These are phyloP conservation scores for Microvelia longipes DNA, from an alignment of 1,140 invertebrate genomes.

Conservation along the genomic window DNA sequence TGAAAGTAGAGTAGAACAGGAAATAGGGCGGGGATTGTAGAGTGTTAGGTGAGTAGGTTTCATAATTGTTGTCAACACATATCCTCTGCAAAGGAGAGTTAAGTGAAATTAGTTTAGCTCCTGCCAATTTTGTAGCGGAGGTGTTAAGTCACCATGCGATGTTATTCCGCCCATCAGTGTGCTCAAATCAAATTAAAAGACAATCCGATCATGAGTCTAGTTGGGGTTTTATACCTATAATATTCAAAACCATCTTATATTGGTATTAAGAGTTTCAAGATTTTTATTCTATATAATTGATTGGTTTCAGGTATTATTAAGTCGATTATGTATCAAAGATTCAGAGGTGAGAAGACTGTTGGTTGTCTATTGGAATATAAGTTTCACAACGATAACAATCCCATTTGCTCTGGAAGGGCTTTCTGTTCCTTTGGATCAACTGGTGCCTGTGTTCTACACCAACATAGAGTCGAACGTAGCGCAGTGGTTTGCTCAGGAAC, in stretches of 20 bases:
- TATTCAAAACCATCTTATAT: background rate
- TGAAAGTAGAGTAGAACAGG: too few species aligned
- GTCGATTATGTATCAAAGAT: background rate
- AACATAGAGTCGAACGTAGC: background rate
- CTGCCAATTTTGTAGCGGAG: background rate
- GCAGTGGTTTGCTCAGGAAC: background rate
- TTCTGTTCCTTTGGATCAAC: background rate
- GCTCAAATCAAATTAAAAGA: too few species aligned
- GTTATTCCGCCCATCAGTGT: too few species aligned
- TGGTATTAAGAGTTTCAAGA: background rate
- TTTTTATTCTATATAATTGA: background rate
- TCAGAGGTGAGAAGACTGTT: background rate
- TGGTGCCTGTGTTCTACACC: background rate
- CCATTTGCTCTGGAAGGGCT: background rate
- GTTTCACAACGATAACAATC: background rate
- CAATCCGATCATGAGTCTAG: too few species aligned
- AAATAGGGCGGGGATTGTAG: too few species aligned
- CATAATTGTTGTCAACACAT: too few species aligned
- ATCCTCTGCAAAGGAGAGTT: too few species aligned
- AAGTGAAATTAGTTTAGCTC: too few species aligned
- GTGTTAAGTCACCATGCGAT: background rate
- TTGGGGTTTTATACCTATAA: background rate
- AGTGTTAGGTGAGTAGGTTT: too few species aligned
- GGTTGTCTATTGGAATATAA: slow-evolving; percentile 1
- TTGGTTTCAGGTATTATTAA: background rate